These are phyloP conservation scores for Rallus crepitans DNA, from an alignment of 2,797 vertebrate species.

Conservation along the genomic window DNA sequence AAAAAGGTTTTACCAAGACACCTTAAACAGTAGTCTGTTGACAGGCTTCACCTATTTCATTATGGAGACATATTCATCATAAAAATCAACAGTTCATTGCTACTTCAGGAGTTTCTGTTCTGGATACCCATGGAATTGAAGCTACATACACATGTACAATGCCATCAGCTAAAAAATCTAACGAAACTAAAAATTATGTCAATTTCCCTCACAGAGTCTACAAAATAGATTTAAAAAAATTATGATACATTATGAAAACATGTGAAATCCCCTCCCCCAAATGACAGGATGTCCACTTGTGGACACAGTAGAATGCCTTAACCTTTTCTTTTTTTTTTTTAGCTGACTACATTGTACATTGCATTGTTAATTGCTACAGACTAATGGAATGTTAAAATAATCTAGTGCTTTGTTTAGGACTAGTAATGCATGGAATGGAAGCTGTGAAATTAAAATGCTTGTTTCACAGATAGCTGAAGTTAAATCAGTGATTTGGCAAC, in stretches of 20 bases:
- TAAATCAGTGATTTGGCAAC: conserved; percentile 66
- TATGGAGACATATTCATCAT: background rate
- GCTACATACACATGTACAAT: conserved; percentile 44
- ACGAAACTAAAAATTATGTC: background rate
- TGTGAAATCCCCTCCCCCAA: background rate
- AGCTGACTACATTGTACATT: conserved; percentile 73
- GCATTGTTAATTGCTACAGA: conserved; percentile 81
- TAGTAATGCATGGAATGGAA: conserved; percentile 81
- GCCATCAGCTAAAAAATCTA: conserved; percentile 58
- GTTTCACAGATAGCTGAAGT: conserved; percentile 68
- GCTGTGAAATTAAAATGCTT: conserved; percentile 80
- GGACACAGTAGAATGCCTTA: background rate
- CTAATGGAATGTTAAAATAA: conserved; percentile 81
- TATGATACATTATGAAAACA: background rate
- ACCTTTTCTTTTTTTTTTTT: background rate
- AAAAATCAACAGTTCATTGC: background rate
- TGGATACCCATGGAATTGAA: conserved; percentile 70
- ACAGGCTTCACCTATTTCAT: background rate
- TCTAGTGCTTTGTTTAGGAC: conserved; percentile 73
- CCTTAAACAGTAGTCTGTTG: background rate
- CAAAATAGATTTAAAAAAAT: background rate
- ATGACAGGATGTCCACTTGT: conserved; percentile 8
- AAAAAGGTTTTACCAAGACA: background rate
- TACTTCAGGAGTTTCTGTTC: conserved; percentile 51
- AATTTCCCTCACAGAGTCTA: background rate